Evolutionary conservation across 1,140 invertebrate genomes (phyloP).

Genomic region (Caenorhabditis tropicalis): DNA sequence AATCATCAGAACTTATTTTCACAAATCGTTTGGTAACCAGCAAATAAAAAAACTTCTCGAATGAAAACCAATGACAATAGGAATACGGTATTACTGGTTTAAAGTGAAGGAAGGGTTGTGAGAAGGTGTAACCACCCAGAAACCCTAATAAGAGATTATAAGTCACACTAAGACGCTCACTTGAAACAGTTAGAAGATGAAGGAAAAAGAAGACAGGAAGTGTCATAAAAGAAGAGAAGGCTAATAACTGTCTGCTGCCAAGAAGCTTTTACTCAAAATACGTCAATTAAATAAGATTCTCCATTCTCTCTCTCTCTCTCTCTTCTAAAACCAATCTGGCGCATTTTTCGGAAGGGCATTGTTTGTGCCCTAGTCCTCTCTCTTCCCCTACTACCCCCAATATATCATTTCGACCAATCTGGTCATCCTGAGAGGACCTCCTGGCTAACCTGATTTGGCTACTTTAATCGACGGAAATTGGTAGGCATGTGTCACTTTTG

Average conservation of each 20-base stretch:
- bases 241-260: conserved; percentile 29
- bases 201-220: not conserved
- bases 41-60: too few relatives aligned
- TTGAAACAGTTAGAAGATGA: conserved; percentile 24
- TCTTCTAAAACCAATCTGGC: conserved; percentile 20
- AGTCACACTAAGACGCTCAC: conserved; percentile 1
- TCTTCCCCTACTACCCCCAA: not conserved
- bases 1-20: too few relatives aligned
- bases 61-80: too few relatives aligned
- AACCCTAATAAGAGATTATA: too few relatives aligned
- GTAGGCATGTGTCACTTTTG: conserved; percentile 5
- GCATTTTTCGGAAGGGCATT: conserved; percentile 6
- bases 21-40: too few relatives aligned
- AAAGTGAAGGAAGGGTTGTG: too few relatives aligned
- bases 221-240: not conserved
- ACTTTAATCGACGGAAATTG: not conserved
- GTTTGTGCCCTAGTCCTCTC: not conserved
- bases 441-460: conserved; percentile 1
- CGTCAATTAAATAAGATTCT: conserved; percentile 37
- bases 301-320: not conserved
- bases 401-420: conserved; percentile 40
- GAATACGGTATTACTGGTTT: too few relatives aligned
- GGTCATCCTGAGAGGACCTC: not conserved
- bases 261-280: conserved; percentile 36
- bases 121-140: too few relatives aligned